Conservation (phyloP, 2,113 vertebrate genomes). For the Nothocercus nigrocapillus region DNA sequence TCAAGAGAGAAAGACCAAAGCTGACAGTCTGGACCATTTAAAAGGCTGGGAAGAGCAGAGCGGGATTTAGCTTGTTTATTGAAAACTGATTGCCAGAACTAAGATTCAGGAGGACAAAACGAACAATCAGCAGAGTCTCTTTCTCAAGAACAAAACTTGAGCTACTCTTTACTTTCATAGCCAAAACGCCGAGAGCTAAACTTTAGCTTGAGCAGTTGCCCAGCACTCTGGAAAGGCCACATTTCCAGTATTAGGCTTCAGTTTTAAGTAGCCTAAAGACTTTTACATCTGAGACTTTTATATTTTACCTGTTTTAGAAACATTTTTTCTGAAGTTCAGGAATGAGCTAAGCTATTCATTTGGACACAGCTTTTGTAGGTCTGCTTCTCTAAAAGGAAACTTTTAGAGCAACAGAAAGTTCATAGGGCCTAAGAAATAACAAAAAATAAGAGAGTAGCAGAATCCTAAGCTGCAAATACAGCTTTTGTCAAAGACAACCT, state of each 20-base stretch:
- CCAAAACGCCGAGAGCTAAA: background rate
- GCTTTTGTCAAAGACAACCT: background rate
- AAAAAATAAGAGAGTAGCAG: background rate
- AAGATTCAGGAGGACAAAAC: background rate
- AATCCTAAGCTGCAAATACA: background rate
- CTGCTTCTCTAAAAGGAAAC: background rate
- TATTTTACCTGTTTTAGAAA: background rate
- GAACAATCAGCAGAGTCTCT: background rate
- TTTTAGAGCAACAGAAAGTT: background rate
- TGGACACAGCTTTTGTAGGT: rapidly evolving
- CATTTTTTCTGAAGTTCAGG: background rate
- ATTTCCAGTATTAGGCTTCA: background rate
- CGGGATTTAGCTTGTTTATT: background rate
- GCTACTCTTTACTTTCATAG: background rate
- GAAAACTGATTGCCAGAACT: background rate
- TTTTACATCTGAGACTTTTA: background rate
- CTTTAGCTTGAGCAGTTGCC: background rate
- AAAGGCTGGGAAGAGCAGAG: background rate
- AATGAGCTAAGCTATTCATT: background rate
- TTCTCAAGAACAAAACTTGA: background rate
- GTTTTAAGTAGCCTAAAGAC: background rate
- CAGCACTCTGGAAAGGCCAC: background rate
- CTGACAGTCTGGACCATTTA: background rate
- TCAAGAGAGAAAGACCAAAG: background rate
- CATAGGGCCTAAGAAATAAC: background rate